Percentiles rank a stretch among this genome's conserved stretches.
These are phyloP conservation scores for Geotrypetes seraphini DNA, from an alignment of 2,797 vertebrate genomes.

Conservation along the genomic window DNA sequence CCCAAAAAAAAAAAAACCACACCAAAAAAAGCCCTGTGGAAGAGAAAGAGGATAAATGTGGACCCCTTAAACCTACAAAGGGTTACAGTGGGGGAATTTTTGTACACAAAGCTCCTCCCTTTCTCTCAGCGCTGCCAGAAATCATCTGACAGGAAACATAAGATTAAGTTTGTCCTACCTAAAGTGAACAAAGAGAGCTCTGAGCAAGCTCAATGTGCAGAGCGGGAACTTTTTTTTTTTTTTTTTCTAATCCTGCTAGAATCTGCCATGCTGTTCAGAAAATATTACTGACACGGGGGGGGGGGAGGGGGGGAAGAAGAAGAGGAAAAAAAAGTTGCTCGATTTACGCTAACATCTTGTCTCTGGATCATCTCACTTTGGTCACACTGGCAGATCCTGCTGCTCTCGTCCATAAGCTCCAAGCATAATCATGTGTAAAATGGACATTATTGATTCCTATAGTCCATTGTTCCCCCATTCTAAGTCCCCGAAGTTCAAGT, in stretches of 20 bases:
- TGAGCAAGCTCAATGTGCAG: constrained; percentile 66
- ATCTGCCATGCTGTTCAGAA: constrained; percentile 48
- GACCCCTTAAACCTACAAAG: too few species aligned
- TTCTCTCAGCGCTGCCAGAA: constrained; percentile 63
- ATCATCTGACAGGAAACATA: constrained; percentile 91
- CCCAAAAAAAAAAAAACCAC: too few species aligned
- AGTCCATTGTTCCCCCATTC: constrained; percentile 69
- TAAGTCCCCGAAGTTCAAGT: constrained; percentile 76
- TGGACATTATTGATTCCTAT: constrained; percentile 71
- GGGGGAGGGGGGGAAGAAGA: constrained; percentile 7
- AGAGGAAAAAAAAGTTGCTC: constrained; percentile 36
- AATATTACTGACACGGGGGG: constrained; percentile 37
- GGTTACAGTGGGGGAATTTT: too few species aligned
- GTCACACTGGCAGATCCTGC: constrained; percentile 42
- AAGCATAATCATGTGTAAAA: constrained; percentile 73
- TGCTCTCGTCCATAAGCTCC: constrained; percentile 52
- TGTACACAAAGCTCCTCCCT: constrained; percentile 43
- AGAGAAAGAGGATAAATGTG: too few species aligned
- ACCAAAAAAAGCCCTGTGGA: too few species aligned
- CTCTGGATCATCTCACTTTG: constrained; percentile 48
- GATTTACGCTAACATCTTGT: constrained; percentile 49
- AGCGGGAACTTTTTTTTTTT: constrained; percentile 47
- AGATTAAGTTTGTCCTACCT: constrained; percentile 97
- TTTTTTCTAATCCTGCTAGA: constrained; percentile 53
- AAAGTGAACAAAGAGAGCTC: constrained; percentile 85